Conservation (phyloP, 2,797 vertebrate genomes). For the Sitta carolinensis region DNA sequence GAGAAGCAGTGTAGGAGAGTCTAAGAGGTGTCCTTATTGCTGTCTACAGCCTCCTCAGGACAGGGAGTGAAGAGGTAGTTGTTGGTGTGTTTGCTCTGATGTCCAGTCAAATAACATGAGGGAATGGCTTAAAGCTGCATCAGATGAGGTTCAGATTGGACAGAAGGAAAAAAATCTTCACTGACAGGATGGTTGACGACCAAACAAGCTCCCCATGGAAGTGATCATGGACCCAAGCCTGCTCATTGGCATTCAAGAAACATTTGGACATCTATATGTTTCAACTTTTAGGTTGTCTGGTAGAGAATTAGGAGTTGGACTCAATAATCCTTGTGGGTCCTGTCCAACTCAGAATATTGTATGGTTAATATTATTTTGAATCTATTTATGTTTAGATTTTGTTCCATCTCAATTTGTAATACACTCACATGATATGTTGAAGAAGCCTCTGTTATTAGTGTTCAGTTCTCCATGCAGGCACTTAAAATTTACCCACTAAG, state of each 20-base stretch:
- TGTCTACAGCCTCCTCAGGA: not conserved
- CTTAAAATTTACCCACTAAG: not conserved
- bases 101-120: accelerated
- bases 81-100: not conserved
- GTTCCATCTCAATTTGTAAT: not conserved
- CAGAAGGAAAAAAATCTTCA: not conserved
- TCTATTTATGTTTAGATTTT: not conserved
- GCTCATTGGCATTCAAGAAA: not conserved
- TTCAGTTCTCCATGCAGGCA: not conserved
- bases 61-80: not conserved
- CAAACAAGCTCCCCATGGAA: not conserved
- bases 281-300: not conserved
- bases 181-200: not conserved
- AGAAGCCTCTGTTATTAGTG: not conserved
- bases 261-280: not conserved
- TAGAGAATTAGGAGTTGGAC: not conserved
- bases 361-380: not conserved
- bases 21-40: not conserved
- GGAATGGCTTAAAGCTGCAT: not conserved
- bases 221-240: not conserved
- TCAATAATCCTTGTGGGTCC: not conserved
- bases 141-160: not conserved
- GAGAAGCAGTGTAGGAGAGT: not conserved
- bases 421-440: not conserved
- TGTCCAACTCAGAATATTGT: not conserved